Evolutionary conservation across 1,140 invertebrate species (phyloP).

Genomic region (Diuraphis noxia): DNA sequence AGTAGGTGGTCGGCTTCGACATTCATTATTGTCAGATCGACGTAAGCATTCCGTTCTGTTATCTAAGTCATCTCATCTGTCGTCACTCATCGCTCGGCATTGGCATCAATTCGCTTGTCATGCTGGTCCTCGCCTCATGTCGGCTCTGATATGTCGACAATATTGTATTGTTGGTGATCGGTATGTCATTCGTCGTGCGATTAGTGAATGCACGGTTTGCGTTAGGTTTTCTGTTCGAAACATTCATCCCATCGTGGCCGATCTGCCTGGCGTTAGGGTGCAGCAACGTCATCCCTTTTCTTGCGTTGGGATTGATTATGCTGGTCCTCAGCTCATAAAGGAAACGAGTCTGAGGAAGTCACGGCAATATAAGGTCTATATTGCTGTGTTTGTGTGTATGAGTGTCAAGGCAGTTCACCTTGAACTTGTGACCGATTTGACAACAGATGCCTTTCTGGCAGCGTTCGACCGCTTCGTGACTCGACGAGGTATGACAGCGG

Average conservation of each 20-base stretch:
- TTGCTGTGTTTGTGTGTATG: too few relatives aligned
- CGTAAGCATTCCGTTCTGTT: neutral
- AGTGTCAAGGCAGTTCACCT: too few relatives aligned
- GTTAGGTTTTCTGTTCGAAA: neutral
- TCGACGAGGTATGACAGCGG: too few relatives aligned
- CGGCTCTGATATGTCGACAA: neutral
- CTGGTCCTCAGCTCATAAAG: too few relatives aligned
- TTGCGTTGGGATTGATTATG: conserved; percentile 57
- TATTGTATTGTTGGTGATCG: conserved; percentile 12
- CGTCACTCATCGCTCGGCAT: neutral
- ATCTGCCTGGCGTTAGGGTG: neutral
- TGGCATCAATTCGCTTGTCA: neutral
- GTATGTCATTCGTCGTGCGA: neutral
- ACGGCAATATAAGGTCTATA: too few relatives aligned
- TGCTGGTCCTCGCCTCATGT: neutral
- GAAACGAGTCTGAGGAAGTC: too few relatives aligned
- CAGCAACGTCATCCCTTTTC: neutral
- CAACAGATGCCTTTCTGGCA: too few relatives aligned
- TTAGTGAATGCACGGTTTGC: neutral
- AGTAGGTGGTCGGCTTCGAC: too few relatives aligned
- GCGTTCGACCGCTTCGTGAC: too few relatives aligned
- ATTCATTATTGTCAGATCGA: too few relatives aligned
- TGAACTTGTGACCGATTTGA: too few relatives aligned
- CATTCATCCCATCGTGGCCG: neutral
- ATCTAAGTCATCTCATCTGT: neutral